A percentile compares a stretch with the other conserved stretches of the same genome.
Conservation (phyloP, 2,113 vertebrate species). For the Anolis carolinensis region DNA sequence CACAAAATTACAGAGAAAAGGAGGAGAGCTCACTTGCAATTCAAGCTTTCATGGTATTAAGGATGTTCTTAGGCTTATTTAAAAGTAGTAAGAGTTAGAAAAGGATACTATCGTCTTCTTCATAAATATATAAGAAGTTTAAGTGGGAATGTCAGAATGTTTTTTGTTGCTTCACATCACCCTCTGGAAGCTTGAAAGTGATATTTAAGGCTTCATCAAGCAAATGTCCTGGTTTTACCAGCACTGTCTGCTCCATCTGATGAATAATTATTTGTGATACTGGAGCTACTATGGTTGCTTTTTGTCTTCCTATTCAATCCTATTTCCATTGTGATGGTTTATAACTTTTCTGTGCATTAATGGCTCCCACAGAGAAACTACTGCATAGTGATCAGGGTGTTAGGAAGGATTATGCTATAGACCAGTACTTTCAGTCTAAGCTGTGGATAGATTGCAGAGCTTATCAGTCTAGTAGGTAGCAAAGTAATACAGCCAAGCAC, state of each 20-base stretch:
- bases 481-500: not conserved
- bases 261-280: not conserved
- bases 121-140: constrained; percentile 49
- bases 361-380: not conserved
- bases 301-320: not conserved
- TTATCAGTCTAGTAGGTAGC: not conserved
- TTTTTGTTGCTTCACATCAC: constrained; percentile 43
- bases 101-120: not conserved
- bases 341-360: not conserved
- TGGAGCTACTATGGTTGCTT: not conserved
- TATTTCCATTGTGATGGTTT: not conserved
- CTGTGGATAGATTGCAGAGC: not conserved
- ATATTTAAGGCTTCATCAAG: constrained; percentile 61
- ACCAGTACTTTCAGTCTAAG: not conserved
- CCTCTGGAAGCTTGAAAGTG: constrained; percentile 59
- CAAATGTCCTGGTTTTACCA: constrained; percentile 63
- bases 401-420: not conserved
- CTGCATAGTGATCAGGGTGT: not conserved
- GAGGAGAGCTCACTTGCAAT: not conserved
- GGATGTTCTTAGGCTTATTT: constrained; percentile 17
- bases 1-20: not conserved
- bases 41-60: not conserved
- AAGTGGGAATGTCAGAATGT: constrained; percentile 5
- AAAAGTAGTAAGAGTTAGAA: constrained; percentile 27
- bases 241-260: constrained; percentile 18